Evolutionary conservation across 1,140 invertebrate species (phyloP).

Genomic region (Lethocerus indicus): DNA sequence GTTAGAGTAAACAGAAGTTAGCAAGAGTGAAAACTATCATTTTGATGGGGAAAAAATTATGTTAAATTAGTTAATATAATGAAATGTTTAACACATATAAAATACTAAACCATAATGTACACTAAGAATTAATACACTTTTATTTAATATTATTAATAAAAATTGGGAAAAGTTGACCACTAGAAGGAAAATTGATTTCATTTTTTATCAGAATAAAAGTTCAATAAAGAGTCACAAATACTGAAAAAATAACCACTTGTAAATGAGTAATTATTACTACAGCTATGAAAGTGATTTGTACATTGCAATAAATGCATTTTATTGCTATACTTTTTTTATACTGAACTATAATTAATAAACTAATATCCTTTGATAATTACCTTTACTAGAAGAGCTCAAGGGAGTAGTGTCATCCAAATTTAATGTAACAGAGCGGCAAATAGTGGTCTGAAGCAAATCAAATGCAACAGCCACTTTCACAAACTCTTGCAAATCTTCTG

Average conservation of each 20-base stretch:
- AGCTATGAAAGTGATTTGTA: neutral
- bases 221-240: neutral
- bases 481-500: constrained; percentile 1
- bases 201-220: neutral
- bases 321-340: neutral
- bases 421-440: neutral
- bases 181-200: no score
- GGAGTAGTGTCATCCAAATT: neutral
- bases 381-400: neutral
- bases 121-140: no score
- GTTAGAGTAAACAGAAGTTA: no score
- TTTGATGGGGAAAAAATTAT: no score
- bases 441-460: constrained; percentile 5
- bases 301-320: neutral
- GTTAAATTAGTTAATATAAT: no score
- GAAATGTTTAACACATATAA: no score
- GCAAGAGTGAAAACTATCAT: no score
- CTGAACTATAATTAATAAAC: neutral
- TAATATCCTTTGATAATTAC: neutral
- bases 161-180: no score
- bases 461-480: constrained; percentile 1
- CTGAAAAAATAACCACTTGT: neutral
- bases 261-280: neutral
- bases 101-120: no score
- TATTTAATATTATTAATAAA: no score